A percentile compares a stretch with the other conserved stretches of the same genome.
Conservation (phyloP, 1,140 invertebrate species). For the Galleria mellonella region DNA sequence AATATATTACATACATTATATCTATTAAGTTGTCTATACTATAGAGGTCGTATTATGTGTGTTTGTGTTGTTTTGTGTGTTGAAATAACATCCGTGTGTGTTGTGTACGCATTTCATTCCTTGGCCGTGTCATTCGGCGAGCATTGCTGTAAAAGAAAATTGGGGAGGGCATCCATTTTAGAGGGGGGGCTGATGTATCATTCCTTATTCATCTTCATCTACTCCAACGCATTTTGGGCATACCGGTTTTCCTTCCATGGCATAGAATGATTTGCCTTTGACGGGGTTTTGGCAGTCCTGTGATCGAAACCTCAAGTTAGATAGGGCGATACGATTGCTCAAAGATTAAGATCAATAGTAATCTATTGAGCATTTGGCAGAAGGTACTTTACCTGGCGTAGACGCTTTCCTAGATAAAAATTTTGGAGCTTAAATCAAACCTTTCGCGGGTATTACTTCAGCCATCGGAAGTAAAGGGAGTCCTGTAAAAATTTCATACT, state of each 20-base stretch:
- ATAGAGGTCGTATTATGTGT: slow-evolving; percentile 20
- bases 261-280: slow-evolving; percentile 95
- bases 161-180: slow-evolving; percentile 44
- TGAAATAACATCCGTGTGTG: slow-evolving; percentile 42
- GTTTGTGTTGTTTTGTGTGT: slow-evolving; percentile 29
- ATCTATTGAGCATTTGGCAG: neutral
- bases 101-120: slow-evolving; percentile 36
- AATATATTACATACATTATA: slow-evolving; percentile 67
- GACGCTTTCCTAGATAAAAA: slow-evolving; percentile 9
- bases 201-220: slow-evolving; percentile 87
- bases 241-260: slow-evolving; percentile 93
- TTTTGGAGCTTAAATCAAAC: slow-evolving; percentile 3
- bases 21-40: slow-evolving; percentile 51
- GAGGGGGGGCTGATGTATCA: slow-evolving; percentile 17
- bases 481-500: slow-evolving; percentile 58
- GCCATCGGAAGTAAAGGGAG: neutral
- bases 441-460: neutral
- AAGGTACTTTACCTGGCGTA: slow-evolving; percentile 59
- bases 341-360: slow-evolving; percentile 1
- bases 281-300: slow-evolving; percentile 96
- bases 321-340: slow-evolving; percentile 4
- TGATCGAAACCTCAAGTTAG: slow-evolving; percentile 25
- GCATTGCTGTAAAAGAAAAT: slow-evolving; percentile 70
- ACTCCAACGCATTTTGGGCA: slow-evolving; percentile 93
- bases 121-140: slow-evolving; percentile 22